Percentiles rank a stretch among this genome's conserved stretches.
Evolutionary conservation across 1,140 invertebrate species (phyloP).

Genomic region (Papilio dardanus): DNA sequence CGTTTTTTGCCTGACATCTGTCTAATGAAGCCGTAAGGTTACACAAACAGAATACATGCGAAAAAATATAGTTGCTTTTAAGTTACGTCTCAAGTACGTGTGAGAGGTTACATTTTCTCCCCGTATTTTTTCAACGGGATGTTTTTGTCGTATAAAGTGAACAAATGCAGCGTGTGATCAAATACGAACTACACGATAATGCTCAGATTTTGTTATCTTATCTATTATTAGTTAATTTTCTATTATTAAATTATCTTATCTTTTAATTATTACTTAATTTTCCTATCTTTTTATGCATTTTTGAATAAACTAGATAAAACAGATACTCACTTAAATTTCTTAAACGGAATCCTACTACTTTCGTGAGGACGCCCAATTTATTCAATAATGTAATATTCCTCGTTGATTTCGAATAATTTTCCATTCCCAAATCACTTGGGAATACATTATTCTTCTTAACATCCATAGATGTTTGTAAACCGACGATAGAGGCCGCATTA

Average conservation of each 20-base stretch:
- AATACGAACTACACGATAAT: background rate
- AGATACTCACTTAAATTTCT: slow-evolving; percentile 70
- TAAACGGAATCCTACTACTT: slow-evolving; percentile 68
- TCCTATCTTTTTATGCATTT: background rate
- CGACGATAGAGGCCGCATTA: slow-evolving; percentile 46
- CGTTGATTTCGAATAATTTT: slow-evolving; percentile 61
- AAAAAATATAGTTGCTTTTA: background rate
- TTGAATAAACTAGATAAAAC: too few species aligned
- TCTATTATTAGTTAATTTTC: background rate
- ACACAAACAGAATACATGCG: background rate
- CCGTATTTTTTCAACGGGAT: background rate
- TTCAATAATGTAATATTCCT: slow-evolving; percentile 71
- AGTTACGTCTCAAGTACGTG: background rate
- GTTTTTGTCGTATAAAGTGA: background rate
- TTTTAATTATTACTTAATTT: background rate
- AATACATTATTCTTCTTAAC: slow-evolving; percentile 66
- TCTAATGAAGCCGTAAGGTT: too few species aligned
- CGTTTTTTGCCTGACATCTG: too few species aligned
- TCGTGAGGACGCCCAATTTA: slow-evolving; percentile 66
- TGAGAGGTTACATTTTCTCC: background rate
- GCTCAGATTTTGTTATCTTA: background rate
- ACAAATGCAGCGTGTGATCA: background rate
- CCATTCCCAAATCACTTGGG: slow-evolving; percentile 63
- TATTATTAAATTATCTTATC: background rate
- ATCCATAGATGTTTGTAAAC: slow-evolving; percentile 55